Base-by-base conservation (phyloP, 2,113 vertebrate species). In the Tachysurus fulvidraco region DNA sequence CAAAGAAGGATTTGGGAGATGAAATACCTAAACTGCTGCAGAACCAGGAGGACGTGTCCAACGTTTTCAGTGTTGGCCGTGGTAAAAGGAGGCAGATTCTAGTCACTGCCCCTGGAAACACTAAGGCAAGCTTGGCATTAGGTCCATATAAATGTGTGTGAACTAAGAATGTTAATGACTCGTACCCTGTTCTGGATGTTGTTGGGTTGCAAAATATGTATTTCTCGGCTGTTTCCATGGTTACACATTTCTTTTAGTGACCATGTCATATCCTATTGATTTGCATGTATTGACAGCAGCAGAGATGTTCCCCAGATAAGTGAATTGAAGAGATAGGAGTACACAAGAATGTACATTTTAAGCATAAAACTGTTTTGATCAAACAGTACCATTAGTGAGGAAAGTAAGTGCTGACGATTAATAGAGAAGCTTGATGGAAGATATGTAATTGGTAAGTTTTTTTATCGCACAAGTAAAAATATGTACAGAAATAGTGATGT, bases 51-150 rank as follows among this genome's bases (percentile, higher is more conserved):
- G 94, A 92, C 13, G 95, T 95, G 3, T 93, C 93, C 12, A 90
- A 93, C 2, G 85, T 46, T 1, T 95, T 96, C 85, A 89, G 93
- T 17, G 92, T 95, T 85, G 95, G 94, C 54, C 92, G 95, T 92
- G 97, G 96, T 60, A 96, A 96, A 91, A 95, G 96, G 90, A 96
- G 97, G 92, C 97, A 98, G 89, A 93, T 99, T 85, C 96, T 93
- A 0, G 95, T 99, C 91, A 98, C 97, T 79, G 96, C 97, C 95
- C 95, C 96, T 85, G 97, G 96, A 83, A 99, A 97, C 94, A 93
- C 94, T 85, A 96, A 97, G 97, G 98, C 97, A 93, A 95, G 94
- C 59, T 54, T 21, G 73, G 2, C 3, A 16, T 50, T 65, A 5
- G 12, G 8, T 30, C 9, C 21, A 16, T 85, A 16, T 76, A 44